phyloP scores from a whole-genome alignment of 2,888 invertebrate species.

The Lepeophtheirus nordmannii region DNA sequence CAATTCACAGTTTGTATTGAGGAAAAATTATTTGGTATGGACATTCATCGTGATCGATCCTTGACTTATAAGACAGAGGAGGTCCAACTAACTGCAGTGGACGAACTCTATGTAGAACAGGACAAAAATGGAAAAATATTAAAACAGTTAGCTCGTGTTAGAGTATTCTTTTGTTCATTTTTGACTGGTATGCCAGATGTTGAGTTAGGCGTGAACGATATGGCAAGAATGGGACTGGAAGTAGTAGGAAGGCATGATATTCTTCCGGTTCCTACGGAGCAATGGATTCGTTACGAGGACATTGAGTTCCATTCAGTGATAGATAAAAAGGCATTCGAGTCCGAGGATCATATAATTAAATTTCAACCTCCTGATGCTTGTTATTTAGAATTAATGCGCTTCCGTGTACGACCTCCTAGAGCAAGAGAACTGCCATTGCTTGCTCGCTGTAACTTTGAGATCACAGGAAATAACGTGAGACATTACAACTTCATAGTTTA shows the following conservation, averaged over 20 bases:
- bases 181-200: conserved; percentile 78
- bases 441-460: conserved; percentile 72
- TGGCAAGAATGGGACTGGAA: conserved; percentile 93
- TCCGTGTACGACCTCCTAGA: conserved; percentile 82
- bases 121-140: conserved; percentile 64
- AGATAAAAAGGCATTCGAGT: conserved; percentile 71
- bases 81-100: conserved; percentile 81
- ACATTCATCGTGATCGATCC: conserved; percentile 71
- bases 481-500: neutral
- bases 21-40: conserved; percentile 43
- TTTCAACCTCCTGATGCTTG: conserved; percentile 94
- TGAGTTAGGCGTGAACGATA: conserved; percentile 92
- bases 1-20: conserved; percentile 80
- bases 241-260: conserved; percentile 98
- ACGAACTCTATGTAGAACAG: conserved; percentile 77
- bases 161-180: conserved; percentile 90
- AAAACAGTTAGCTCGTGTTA: conserved; percentile 81
- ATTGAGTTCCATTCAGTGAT: conserved; percentile 88
- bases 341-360: conserved; percentile 28
- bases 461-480: conserved; percentile 62
- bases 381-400: conserved; percentile 89
- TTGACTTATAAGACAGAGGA: conserved; percentile 89
- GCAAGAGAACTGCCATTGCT: conserved; percentile 93
- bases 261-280: conserved; percentile 93
- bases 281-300: conserved; percentile 90